Evolutionary conservation across 2,113 vertebrate species (phyloP), one percentile per base, ranked within the genome.

Genomic region (Neoarius graeffei): DNA sequence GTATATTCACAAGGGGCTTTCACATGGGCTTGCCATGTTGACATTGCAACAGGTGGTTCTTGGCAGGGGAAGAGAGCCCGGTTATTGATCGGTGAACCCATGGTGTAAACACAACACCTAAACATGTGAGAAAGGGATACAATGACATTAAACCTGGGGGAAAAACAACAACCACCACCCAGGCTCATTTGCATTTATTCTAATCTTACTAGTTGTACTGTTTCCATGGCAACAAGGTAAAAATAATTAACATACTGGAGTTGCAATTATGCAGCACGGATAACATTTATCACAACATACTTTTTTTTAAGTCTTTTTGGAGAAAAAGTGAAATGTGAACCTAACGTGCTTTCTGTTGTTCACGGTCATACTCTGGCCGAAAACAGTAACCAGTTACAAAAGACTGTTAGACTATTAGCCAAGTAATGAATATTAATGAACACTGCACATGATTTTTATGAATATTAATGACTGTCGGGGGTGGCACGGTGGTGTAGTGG

Each of bases 81-180:
- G 96, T 99, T 99, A 97, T 99, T 99, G 95, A 99, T 96, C 87
- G 97, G 97, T 2, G 98, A 99, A 88, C 98, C 98, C 80, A 96
- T 93, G 0, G 97, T 99, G 95, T 98, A 99, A 94, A 99, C 97
- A 95, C 98, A 99, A 71, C 95, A 94, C 93, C 98, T 99, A 93
- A 83, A 94, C 89, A 76, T 77, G 50, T 35, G 50, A 69, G n/a
- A 62, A 57, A 25, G 6, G 42, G n/a, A 30, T 23, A 27, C 8
- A 77, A 77, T 19, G 27, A 48, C 3, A 59, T 27, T 56, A 54
- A 69, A 71, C 1, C 27, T 30, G 42, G 10, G 35, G 42, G 10
- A 42, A 6, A 35, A 19, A 73, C 69, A 73, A 42, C 42, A 42
- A 42, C 42, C 0, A 42, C 42, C 42, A 42, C 42, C 42, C 3